phyloP scores from a whole-genome alignment of 2,113 vertebrate species.

The Esox niger region DNA sequence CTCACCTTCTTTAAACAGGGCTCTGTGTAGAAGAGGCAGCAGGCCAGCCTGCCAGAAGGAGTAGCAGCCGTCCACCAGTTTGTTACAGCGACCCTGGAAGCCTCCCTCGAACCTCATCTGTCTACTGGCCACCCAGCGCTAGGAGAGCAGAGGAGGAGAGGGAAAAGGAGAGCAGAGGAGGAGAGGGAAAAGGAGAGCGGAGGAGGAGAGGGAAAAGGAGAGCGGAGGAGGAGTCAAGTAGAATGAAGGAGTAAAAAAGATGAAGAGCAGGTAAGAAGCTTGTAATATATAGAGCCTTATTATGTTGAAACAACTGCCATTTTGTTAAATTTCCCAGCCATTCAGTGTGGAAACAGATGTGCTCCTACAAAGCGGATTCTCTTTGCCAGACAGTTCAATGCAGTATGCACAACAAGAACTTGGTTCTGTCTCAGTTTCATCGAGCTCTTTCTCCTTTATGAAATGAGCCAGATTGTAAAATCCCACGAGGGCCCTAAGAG shows the following conservation, averaged over 20 bases:
- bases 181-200: no score
- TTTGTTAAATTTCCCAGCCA: no score
- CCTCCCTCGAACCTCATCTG: conserved; percentile 97
- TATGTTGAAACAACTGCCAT: no score
- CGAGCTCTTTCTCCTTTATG: background rate
- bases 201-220: no score
- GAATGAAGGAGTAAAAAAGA: no score
- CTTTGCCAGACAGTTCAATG: background rate
- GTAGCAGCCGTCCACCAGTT: conserved; percentile 97
- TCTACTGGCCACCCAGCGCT: conserved; percentile 91
- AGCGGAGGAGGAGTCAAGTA: background rate
- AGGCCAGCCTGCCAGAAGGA: conserved; percentile 98
- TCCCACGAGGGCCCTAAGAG: background rate
- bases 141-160: background rate
- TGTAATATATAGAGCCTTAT: no score
- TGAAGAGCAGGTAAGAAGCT: no score
- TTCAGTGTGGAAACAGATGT: no score
- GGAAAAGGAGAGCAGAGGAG: no score
- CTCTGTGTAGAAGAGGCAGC: conserved; percentile 89
- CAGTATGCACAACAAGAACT: background rate
- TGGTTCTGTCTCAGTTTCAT: no score
- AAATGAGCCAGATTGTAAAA: background rate
- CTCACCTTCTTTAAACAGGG: conserved; percentile 84
- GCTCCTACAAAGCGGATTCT: no score
- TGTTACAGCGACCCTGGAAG: conserved; percentile 97